Percentiles rank a stretch among this genome's conserved stretches.
Conservation (phyloP, 2,888 invertebrate genomes). For the Linyphia triangularis region DNA sequence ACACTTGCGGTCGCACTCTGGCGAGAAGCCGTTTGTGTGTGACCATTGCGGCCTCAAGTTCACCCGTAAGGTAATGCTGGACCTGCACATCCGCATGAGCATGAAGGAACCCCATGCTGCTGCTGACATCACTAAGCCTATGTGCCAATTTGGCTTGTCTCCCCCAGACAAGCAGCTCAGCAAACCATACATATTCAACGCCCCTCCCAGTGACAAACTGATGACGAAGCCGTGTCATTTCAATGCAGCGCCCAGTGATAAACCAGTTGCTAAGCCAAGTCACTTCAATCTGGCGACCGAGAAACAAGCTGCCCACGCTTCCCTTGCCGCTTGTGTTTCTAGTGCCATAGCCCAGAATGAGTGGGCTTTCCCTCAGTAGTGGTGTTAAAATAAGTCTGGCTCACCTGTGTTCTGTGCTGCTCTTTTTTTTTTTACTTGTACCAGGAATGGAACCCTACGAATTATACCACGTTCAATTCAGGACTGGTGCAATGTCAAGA, state of each 20-base stretch:
- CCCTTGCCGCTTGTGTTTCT: constrained; percentile 69
- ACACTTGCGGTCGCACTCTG: constrained; percentile 65
- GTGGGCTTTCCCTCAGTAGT: constrained; percentile 71
- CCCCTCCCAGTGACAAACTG: constrained; percentile 58
- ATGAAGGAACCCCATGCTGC: constrained; percentile 45
- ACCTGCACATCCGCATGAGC: constrained; percentile 67
- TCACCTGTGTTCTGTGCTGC: constrained; percentile 19
- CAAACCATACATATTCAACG: constrained; percentile 63
- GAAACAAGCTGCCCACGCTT: constrained; percentile 66
- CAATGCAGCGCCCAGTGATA: constrained; percentile 32
- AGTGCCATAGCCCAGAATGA: constrained; percentile 74
- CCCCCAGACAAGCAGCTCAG: constrained; percentile 30
- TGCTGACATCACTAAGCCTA: constrained; percentile 46
- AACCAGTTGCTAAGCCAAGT: constrained; percentile 70
- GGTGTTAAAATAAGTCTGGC: constrained; percentile 2
- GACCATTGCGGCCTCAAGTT: constrained; percentile 65
- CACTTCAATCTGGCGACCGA: constrained; percentile 65
- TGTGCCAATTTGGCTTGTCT: constrained; percentile 62
- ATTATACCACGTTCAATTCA: not conserved
- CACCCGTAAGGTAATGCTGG: constrained; percentile 65
- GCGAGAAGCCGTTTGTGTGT: constrained; percentile 69
- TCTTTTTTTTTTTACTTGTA: not conserved
- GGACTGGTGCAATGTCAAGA: not conserved
- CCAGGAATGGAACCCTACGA: not conserved
- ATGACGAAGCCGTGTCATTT: constrained; percentile 51